Evolutionary conservation across 2,888 invertebrate species (phyloP).

Genomic region (Agonopterix arenella): DNA sequence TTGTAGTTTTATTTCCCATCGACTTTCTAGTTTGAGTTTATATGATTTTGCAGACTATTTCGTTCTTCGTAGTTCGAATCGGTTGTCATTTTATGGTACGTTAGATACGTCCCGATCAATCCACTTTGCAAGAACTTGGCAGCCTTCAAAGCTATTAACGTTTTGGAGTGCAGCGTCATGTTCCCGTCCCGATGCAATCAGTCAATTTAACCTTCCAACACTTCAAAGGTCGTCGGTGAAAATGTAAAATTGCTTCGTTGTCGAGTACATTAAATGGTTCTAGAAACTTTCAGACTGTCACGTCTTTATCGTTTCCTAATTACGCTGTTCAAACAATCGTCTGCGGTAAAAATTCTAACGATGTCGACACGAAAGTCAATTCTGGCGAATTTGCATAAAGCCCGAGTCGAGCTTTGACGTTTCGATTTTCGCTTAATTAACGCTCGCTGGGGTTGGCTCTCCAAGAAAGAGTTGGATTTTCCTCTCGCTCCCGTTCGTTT

Average conservation of each 20-base stretch:
- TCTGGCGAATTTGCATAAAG: constrained; percentile 69
- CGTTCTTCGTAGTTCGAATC: not conserved
- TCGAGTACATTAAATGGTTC: constrained; percentile 1
- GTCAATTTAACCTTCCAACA: not conserved
- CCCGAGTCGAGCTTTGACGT: constrained; percentile 64
- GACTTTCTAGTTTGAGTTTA: too few relatives aligned
- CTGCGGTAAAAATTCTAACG: constrained; percentile 58
- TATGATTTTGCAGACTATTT: not conserved
- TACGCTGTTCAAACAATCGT: constrained; percentile 62
- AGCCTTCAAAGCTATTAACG: not conserved
- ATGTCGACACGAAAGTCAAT: constrained; percentile 62
- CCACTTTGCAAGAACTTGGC: not conserved
- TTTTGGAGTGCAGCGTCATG: not conserved
- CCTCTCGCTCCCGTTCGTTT: constrained; percentile 45
- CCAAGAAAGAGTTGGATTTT: constrained; percentile 61
- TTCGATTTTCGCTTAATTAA: constrained; percentile 75
- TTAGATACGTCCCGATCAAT: not conserved
- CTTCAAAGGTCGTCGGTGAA: not conserved
- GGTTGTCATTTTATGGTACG: not conserved
- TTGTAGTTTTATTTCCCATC: too few relatives aligned
- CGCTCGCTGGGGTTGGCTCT: constrained; percentile 46
- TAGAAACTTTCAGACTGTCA: constrained; percentile 18
- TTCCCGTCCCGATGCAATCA: not conserved
- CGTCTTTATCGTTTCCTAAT: constrained; percentile 48
- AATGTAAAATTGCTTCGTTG: not conserved